These are phyloP conservation scores for Pachymerium ferrugineum DNA, from an alignment of 2,888 invertebrate species.

Conservation along the genomic window DNA sequence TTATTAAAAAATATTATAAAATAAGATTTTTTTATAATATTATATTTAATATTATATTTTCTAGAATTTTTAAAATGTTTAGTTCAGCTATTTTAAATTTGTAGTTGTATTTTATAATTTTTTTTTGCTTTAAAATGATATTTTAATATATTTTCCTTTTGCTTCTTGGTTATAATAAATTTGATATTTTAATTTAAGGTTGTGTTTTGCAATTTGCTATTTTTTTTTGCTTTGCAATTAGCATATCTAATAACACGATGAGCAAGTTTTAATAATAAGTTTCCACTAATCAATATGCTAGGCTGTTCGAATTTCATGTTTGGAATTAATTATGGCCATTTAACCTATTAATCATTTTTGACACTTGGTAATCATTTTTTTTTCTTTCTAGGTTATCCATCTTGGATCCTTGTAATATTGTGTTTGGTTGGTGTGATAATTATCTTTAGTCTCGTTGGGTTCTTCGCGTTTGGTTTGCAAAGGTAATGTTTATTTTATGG, in stretches of 20 bases:
- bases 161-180: no score
- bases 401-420: neutral
- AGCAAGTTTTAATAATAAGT: no score
- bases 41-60: neutral
- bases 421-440: neutral
- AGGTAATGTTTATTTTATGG: neutral
- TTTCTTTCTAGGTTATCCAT: neutral
- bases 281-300: no score
- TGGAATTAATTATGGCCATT: no score
- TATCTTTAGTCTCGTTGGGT: neutral
- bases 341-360: no score
- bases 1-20: slow-evolving; percentile 7
- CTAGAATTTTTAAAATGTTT: neutral
- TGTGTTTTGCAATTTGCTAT: no score
- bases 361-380: neutral
- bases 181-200: neutral
- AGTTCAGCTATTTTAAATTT: neutral
- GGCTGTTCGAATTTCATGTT: no score
- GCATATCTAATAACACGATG: no score
- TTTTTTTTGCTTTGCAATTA: no score
- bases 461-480: neutral
- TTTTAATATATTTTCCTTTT: no score
- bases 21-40: neutral
- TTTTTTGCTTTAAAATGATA: no score
- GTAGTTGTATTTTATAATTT: neutral